A percentile compares a stretch with the other conserved stretches of the same genome.
phyloP scores from a whole-genome alignment of 2,113 vertebrate genomes.

The Bubo bubo region DNA sequence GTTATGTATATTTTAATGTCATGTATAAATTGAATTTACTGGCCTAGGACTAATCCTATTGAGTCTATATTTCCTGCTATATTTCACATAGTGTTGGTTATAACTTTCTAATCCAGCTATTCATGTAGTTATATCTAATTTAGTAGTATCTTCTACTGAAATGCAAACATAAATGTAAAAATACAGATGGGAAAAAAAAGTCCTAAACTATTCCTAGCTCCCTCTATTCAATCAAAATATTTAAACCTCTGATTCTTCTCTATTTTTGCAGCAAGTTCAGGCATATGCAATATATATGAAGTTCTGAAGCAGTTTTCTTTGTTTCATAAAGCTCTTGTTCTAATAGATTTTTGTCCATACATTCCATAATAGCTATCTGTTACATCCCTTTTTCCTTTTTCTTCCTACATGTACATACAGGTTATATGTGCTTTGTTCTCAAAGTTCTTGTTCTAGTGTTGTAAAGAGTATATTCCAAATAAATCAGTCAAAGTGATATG shows the following conservation, averaged over 20 bases:
- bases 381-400: neutral
- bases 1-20: neutral
- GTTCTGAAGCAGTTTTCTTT: neutral
- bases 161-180: neutral
- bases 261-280: neutral
- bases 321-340: neutral
- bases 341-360: neutral
- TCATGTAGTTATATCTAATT: neutral
- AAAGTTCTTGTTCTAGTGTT: neutral
- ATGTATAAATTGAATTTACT: neutral
- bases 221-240: neutral
- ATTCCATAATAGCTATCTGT: neutral
- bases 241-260: neutral
- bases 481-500: neutral
- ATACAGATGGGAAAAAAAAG: neutral
- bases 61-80: neutral
- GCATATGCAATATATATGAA: rapidly evolving
- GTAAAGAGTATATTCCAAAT: neutral
- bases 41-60: neutral
- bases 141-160: neutral
- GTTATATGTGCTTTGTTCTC: neutral
- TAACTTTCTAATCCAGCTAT: neutral
- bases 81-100: neutral
- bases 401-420: neutral
- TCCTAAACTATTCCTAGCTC: neutral